A percentile compares a stretch with the other conserved stretches of the same genome.
phyloP scores from a whole-genome alignment of 2,888 invertebrate species.

The Psylliodes chrysocephalus region DNA sequence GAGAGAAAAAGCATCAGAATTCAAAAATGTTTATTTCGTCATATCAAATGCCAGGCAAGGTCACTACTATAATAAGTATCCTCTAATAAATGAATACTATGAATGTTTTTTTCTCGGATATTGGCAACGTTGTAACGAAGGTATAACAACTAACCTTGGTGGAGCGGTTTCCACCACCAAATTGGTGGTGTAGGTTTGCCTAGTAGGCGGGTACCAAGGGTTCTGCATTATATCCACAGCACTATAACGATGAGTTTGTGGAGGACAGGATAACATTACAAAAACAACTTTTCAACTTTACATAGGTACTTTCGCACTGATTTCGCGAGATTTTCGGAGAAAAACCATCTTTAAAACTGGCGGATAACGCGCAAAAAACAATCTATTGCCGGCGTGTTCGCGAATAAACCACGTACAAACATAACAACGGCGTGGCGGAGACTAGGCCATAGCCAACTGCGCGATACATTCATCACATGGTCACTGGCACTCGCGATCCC shows the following conservation, averaged over 20 bases:
- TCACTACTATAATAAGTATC: conserved; percentile 42
- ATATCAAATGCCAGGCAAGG: conserved; percentile 45
- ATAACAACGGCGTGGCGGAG: conserved; percentile 17
- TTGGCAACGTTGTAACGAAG: conserved; percentile 3
- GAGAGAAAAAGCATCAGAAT: conserved; percentile 18
- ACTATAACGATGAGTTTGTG: not conserved
- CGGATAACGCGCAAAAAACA: conserved; percentile 8
- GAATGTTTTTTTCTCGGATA: not conserved
- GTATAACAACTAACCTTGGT: conserved; percentile 57
- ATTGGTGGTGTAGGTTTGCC: conserved; percentile 50
- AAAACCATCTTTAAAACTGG: not conserved
- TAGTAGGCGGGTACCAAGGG: conserved; percentile 49
- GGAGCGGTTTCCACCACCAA: conserved; percentile 56
- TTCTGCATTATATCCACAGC: conserved; percentile 41
- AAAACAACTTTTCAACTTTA: not conserved
- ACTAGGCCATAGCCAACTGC: conserved; percentile 45
- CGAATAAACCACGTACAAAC: conserved; percentile 29
- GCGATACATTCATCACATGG: conserved; percentile 44
- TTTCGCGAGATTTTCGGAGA: not conserved
- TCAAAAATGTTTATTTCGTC: conserved; percentile 38
- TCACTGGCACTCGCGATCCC: not conserved
- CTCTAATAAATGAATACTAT: not conserved
- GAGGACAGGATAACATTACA: conserved; percentile 20
- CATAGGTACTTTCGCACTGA: not conserved
- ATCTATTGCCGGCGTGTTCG: conserved; percentile 4